Conservation (phyloP, 2,797 vertebrate species). For the Chiroxiphia lanceolata region DNA sequence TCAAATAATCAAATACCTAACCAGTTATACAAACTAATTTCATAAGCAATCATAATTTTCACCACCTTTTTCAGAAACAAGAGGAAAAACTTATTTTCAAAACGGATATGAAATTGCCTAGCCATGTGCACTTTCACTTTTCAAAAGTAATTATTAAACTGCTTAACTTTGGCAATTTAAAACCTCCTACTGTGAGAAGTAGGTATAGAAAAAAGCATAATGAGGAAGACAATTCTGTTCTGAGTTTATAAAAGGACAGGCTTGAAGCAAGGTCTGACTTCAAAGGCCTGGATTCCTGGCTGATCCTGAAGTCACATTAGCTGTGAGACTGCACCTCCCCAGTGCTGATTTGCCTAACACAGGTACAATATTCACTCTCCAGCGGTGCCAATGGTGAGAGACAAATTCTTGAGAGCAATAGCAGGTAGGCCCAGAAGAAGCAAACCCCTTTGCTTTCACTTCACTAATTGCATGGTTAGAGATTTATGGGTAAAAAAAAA, state of each 20-base stretch:
- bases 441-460: not conserved
- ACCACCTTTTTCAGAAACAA: conserved; percentile 1
- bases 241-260: not conserved
- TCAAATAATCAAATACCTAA: conserved; percentile 33
- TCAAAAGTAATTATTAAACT: conserved; percentile 39
- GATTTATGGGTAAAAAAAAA: not conserved
- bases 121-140: not conserved
- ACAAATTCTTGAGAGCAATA: not conserved
- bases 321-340: not conserved
- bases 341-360: not conserved
- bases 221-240: not conserved
- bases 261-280: not conserved
- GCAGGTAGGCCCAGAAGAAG: not conserved
- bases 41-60: conserved; percentile 14
- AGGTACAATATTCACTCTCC: not conserved
- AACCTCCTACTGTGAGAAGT: not conserved
- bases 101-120: conserved; percentile 29
- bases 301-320: rapidly evolving
- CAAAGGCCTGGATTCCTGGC: not conserved
- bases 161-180: conserved; percentile 14
- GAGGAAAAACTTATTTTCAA: conserved; percentile 19
- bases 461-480: not conserved
- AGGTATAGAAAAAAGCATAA: not conserved
- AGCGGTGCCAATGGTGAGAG: not conserved
- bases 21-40: conserved; percentile 23